Base-by-base conservation (phyloP, 2,113 vertebrate genomes). In the Orthonyx spaldingii region DNA sequence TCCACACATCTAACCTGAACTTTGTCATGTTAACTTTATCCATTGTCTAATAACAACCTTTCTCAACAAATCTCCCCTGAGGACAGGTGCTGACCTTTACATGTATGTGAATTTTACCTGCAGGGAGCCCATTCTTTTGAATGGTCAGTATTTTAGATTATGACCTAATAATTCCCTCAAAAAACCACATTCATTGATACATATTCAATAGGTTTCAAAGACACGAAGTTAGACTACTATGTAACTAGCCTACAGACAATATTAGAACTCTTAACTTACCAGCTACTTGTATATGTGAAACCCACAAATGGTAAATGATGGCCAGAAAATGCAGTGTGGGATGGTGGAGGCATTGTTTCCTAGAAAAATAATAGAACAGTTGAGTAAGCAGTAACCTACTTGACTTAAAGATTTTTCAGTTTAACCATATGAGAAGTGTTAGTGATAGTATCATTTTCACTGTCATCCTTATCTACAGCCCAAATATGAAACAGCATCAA, bases 221-320 rank as follows among this genome's bases (percentile, higher is more conserved):
- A 60, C 21, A 83, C 52, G 60, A 91, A 53, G 32, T 68, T 39
- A 17, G 3, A 52, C 27, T 27, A 72, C 9, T 30, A 18, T 33
- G 3, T 41, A 84, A 56, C 20, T 26, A 66, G 14, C 6, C 20
- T n/a, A 61, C 16, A 52, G 42, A 64, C 6, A 53, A 35, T 27
- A 86, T 22, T 33, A 27, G 41, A 87, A 50, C 10, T 82, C 52
- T 69, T 44, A 60, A 98, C 99, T 99, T 98, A 99, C 99, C 99
- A 99, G 98, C 99, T 99, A 97, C 99, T 99, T 76, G 99, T 99
- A 61, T 99, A 99, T 39, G 99, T 99, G 97, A 99, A 99, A 87
- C 99, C 99, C 81, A 99, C 98, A 95, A 99, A 99, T 28, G 99
- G 99, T 71, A 99, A 98, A 96, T 99, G 99, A 97, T 99, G 99